Percentiles rank a stretch among this genome's conserved stretches.
phyloP scores from a whole-genome alignment of 2,888 invertebrate genomes.

The Opisthograptis luteolata region DNA sequence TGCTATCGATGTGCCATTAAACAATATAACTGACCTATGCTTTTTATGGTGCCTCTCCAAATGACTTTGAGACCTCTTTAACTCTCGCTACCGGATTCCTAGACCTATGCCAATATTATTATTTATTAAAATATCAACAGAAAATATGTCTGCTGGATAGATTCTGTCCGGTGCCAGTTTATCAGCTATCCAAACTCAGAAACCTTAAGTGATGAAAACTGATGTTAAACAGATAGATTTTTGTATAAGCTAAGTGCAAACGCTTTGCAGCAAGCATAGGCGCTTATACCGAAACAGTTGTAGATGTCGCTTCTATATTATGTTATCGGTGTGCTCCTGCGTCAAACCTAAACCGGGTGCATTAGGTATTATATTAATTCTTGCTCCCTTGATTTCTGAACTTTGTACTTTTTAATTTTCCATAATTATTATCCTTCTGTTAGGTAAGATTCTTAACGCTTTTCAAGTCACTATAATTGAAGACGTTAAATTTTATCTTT shows the following conservation, averaged over 20 bases:
- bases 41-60: too few species aligned
- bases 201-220: too few species aligned
- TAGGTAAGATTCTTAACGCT: constrained; percentile 39
- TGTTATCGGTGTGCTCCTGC: constrained; percentile 17
- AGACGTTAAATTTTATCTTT: constrained; percentile 37
- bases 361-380: constrained; percentile 59
- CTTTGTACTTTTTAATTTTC: constrained; percentile 57
- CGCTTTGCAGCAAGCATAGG: neutral
- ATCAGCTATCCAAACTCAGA: too few species aligned
- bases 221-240: too few species aligned
- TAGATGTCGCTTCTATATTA: constrained; percentile 19
- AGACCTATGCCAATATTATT: too few species aligned
- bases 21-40: too few species aligned
- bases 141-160: neutral
- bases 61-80: too few species aligned
- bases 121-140: neutral
- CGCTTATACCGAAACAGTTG: too few species aligned
- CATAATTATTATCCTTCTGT: constrained; percentile 43
- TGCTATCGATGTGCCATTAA: too few species aligned
- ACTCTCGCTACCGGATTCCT: too few species aligned
- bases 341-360: constrained; percentile 32
- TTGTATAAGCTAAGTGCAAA: too few species aligned
- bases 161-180: neutral
- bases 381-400: constrained; percentile 59
- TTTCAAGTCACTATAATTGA: constrained; percentile 39